Conservation (phyloP, 2,888 invertebrate species). For the Chalcosyrphus nemorum region DNA sequence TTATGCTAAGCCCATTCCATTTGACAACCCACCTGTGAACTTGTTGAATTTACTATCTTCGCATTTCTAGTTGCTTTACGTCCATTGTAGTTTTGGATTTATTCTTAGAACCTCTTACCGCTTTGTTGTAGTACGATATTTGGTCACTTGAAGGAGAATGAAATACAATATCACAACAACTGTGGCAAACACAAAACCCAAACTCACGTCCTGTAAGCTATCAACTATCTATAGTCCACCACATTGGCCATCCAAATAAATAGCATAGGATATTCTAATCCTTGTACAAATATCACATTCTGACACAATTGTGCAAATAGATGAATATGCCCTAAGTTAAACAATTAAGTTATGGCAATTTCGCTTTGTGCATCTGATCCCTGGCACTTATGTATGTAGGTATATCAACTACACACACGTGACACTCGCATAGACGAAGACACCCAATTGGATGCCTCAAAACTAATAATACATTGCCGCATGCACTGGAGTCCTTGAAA, state of each 20-base stretch:
- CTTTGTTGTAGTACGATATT: slow-evolving; percentile 12
- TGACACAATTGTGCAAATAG: slow-evolving; percentile 65
- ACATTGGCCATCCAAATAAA: slow-evolving; percentile 42
- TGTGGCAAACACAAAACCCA: neutral
- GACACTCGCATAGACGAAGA: neutral
- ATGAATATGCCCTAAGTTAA: slow-evolving; percentile 61
- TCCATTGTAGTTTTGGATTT: neutral
- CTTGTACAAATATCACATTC: slow-evolving; percentile 64
- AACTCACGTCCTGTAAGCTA: slow-evolving; percentile 2
- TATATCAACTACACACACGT: slow-evolving; percentile 15
- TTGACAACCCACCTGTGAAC: too few relatives aligned
- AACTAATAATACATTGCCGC: slow-evolving; percentile 52
- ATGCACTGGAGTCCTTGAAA: slow-evolving; percentile 66
- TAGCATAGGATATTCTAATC: slow-evolving; percentile 50
- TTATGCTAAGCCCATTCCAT: too few relatives aligned
- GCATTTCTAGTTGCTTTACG: too few relatives aligned
- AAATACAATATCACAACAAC: neutral
- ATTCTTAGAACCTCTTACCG: neutral
- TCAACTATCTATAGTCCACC: slow-evolving; percentile 30
- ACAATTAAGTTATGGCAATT: slow-evolving; percentile 61
- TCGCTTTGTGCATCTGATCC: slow-evolving; percentile 56
- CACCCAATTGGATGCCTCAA: slow-evolving; percentile 52
- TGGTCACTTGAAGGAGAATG: neutral
- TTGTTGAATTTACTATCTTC: too few relatives aligned
- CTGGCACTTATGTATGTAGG: slow-evolving; percentile 18